Percentiles rank a stretch among this genome's conserved stretches.
Evolutionary conservation across 2,113 vertebrate genomes (phyloP).

Genomic region (Eurypyga helias): DNA sequence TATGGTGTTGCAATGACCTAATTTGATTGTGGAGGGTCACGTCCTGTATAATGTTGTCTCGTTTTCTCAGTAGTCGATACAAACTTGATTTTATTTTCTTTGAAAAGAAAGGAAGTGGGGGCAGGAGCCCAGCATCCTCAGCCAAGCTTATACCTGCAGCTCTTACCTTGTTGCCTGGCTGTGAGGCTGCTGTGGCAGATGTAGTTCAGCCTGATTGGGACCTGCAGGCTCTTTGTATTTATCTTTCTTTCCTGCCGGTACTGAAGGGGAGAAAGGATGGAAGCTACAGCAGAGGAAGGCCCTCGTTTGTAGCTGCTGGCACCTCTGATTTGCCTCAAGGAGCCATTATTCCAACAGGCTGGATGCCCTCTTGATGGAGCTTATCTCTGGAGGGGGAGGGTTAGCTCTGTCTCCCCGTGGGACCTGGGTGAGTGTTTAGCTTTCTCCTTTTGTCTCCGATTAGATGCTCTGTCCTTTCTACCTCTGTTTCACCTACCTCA

Average conservation of each 20-base stretch:
- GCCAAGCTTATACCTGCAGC: background rate
- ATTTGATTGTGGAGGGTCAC: conserved; percentile 60
- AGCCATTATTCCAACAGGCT: background rate
- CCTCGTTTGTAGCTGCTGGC: background rate
- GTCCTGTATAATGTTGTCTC: conserved; percentile 55
- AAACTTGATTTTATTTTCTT: conserved; percentile 54
- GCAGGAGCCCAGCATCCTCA: background rate
- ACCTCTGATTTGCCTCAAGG: background rate
- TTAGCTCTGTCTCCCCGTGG: background rate
- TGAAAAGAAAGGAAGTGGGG: background rate
- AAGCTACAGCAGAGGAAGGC: background rate
- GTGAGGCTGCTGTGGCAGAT: background rate
- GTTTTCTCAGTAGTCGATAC: conserved; percentile 54
- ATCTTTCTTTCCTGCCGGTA: background rate
- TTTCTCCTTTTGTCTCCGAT: background rate
- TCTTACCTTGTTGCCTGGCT: background rate
- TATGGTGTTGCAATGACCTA: conserved; percentile 21
- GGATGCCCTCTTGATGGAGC: background rate
- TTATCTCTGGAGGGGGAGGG: background rate
- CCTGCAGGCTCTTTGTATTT: background rate
- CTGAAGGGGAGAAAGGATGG: background rate
- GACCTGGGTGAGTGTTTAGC: background rate
- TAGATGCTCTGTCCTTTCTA: background rate
- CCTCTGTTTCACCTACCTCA: background rate
- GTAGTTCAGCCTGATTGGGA: background rate